Conservation (phyloP, 2,113 vertebrate genomes). For the Sarotherodon lohbergeri region DNA sequence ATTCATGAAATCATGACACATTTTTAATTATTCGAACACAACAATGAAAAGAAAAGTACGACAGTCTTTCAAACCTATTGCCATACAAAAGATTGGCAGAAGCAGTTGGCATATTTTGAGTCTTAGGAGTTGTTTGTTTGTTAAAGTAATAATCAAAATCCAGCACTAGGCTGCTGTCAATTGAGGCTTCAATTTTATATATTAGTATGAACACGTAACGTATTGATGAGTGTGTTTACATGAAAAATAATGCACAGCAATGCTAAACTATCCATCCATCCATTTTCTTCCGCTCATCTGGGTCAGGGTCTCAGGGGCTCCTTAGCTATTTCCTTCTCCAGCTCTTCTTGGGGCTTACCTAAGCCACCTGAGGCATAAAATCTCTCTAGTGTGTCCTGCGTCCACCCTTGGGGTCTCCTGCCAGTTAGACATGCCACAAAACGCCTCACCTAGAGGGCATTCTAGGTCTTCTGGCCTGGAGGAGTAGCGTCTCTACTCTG, state of each 20-base stretch:
- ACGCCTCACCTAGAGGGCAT: background rate
- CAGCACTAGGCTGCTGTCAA: background rate
- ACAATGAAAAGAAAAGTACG: background rate
- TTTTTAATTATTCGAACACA: background rate
- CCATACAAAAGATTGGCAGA: conserved; percentile 66
- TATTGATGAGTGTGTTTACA: background rate
- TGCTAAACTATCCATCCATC: background rate
- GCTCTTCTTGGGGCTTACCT: background rate
- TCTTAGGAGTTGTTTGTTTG: background rate
- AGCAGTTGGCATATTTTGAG: conserved; percentile 55
- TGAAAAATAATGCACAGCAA: background rate
- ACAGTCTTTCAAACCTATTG: conserved; percentile 16
- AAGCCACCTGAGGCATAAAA: background rate
- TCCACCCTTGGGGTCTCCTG: background rate
- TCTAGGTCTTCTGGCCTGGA: background rate
- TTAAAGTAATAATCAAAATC: background rate
- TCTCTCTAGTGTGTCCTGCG: background rate
- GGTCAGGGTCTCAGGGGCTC: background rate
- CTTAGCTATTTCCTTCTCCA: background rate
- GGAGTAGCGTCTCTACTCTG: background rate
- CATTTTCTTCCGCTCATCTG: background rate
- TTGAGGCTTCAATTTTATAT: background rate
- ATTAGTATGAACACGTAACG: background rate
- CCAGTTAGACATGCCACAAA: background rate
- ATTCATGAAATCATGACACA: background rate